Evolutionary conservation across 2,888 invertebrate genomes (phyloP).

Genomic region (Crocallis elinguaria): DNA sequence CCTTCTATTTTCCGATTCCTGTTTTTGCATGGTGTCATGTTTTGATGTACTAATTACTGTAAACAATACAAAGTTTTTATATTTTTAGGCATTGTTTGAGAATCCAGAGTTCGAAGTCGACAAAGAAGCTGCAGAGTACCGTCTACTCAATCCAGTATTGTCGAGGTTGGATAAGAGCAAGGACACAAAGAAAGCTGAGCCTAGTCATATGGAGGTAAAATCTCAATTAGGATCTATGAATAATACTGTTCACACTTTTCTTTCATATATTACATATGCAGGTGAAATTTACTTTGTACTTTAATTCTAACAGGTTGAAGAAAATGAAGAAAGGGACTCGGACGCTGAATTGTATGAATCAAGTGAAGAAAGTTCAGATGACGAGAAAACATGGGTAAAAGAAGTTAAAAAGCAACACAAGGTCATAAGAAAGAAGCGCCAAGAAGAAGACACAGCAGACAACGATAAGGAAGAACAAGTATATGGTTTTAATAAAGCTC

Average conservation of each 20-base stretch:
- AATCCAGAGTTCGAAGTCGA: conserved; percentile 97
- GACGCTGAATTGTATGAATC: conserved; percentile 81
- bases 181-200: conserved; percentile 80
- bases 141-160: conserved; percentile 94
- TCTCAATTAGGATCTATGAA: background rate
- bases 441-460: conserved; percentile 56
- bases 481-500: conserved; percentile 74
- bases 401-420: conserved; percentile 92
- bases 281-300: background rate
- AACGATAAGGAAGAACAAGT: conserved; percentile 48
- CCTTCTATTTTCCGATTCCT: background rate
- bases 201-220: conserved; percentile 69
- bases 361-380: conserved; percentile 88
- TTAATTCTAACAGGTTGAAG: conserved; percentile 55
- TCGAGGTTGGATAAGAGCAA: conserved; percentile 90
- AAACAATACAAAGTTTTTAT: background rate
- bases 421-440: conserved; percentile 80
- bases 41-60: background rate
- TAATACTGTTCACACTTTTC: conserved; percentile 3
- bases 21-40: background rate
- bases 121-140: conserved; percentile 93
- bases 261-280: background rate
- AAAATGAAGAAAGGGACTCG: conserved; percentile 73
- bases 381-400: conserved; percentile 91
- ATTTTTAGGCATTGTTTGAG: conserved; percentile 89